Conservation (phyloP, 2,888 invertebrate genomes). For the Teleogryllus oceanicus region DNA sequence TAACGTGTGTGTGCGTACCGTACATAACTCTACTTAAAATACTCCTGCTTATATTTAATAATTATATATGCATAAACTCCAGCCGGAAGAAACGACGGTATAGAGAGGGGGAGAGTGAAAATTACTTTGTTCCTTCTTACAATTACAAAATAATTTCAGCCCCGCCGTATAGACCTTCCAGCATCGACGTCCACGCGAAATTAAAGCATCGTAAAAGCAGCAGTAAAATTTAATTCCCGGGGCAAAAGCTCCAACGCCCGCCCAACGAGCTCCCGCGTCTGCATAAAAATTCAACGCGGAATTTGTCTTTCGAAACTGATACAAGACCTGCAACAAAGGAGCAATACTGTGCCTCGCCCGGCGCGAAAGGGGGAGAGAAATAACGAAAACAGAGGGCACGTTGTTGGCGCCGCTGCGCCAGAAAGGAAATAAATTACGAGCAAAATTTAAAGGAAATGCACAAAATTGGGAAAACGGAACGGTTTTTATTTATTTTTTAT, state of each 20-base stretch:
- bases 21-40: too few relatives aligned
- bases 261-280: neutral
- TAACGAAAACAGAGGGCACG: neutral
- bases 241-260: neutral
- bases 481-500: too few relatives aligned
- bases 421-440: too few relatives aligned
- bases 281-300: neutral
- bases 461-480: too few relatives aligned
- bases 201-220: neutral
- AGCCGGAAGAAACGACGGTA: too few relatives aligned
- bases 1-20: too few relatives aligned
- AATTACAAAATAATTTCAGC: too few relatives aligned
- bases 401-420: neutral
- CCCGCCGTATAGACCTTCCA: neutral
- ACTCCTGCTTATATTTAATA: too few relatives aligned
- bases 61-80: too few relatives aligned
- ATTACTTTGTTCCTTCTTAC: too few relatives aligned
- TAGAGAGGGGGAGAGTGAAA: too few relatives aligned
- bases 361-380: neutral
- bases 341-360: neutral
- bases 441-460: too few relatives aligned
- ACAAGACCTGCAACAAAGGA: neutral
- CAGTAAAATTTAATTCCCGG: neutral
- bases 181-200: neutral
- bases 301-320: constrained; percentile 18